A percentile compares a stretch with the other conserved stretches of the same genome.
phyloP scores from a whole-genome alignment of 2,888 invertebrate genomes.

The Limnephilus marmoratus region DNA sequence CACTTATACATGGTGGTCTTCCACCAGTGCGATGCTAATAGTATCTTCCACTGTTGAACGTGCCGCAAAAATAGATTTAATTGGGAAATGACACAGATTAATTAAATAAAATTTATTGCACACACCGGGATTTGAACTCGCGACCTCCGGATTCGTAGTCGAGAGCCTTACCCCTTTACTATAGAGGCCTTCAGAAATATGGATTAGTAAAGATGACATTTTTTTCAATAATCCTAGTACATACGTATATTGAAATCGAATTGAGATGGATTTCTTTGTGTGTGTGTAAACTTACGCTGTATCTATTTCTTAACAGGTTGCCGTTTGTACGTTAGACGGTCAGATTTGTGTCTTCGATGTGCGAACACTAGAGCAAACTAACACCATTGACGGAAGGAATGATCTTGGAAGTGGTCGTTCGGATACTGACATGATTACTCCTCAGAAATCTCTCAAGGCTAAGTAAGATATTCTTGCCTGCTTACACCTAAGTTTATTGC shows the following conservation, averaged over 20 bases:
- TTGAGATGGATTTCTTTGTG: not conserved
- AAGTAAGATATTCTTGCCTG: constrained; percentile 80
- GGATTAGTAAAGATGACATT: not conserved
- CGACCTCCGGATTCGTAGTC: no score
- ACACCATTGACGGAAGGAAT: constrained; percentile 90
- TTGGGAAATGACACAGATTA: no score
- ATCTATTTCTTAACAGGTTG: constrained; percentile 78
- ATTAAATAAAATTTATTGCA: no score
- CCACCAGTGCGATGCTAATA: no score
- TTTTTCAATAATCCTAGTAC: not conserved
- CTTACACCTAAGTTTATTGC: not conserved
- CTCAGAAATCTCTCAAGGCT: constrained; percentile 88
- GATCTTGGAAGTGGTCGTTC: constrained; percentile 92
- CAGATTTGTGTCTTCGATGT: constrained; percentile 89
- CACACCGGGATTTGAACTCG: no score
- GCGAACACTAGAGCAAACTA: constrained; percentile 83
- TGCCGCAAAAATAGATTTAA: no score
- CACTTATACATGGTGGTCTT: no score
- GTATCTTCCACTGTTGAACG: no score
- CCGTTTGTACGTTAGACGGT: constrained; percentile 94
- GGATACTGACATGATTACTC: constrained; percentile 90
- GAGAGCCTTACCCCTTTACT: no score
- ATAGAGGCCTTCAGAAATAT: not conserved
- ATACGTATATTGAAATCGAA: not conserved
- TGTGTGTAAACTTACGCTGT: not conserved